Evolutionary conservation across 2,113 vertebrate species (phyloP), one percentile per base, ranked within the genome.

Genomic region (Catharus fuscescens): DNA sequence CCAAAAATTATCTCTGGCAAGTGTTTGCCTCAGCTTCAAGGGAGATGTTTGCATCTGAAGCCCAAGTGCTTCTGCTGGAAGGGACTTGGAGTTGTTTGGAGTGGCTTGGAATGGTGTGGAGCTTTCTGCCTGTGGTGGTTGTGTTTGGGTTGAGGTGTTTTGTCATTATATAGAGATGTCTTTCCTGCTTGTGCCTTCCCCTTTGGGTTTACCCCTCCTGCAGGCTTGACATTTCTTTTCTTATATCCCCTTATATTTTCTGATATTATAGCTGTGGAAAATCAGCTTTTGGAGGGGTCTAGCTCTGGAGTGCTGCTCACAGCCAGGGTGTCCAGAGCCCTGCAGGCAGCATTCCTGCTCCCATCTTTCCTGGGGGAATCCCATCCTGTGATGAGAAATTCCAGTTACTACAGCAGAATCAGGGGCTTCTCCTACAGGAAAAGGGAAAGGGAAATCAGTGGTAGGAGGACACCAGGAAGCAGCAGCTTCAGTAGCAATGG

Each of bases 281-380:
- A 76, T 9, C 8, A 64, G 48, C 26, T 64, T 82, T 71, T 40
- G 76, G 47, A 79, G 79, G 26, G 8, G 52, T 53, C 14, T 4
- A 18, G 65, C 26, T 70, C 82, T 28, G 2, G 2, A 50, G 32
- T 0, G 4, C 47, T 40, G 60, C 44, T 85, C 65, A 40, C 71
- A 81, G 50, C 8, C 62, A 25, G 48, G 8, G 38, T 42, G 44
- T 34, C 44, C 72, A 21, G 21, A 78, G 74, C 38, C 50, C 64
- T 21, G 53, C 0, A 0, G 3, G 10, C 42, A 32, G 19, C 31
- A 0, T 26, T 60, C 59, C 54, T 59, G 20, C 48, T 87, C 38
- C 8, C 14, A 8, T 50, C 26, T 69, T 60, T 60, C 64, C 40
- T 61, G 72, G 23, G 61, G 12, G 18, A 50, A 50, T 65, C 19